Percentiles rank a stretch among this genome's conserved stretches.
Conservation (phyloP, 2,113 vertebrate species). For the Cebus imitator region DNA sequence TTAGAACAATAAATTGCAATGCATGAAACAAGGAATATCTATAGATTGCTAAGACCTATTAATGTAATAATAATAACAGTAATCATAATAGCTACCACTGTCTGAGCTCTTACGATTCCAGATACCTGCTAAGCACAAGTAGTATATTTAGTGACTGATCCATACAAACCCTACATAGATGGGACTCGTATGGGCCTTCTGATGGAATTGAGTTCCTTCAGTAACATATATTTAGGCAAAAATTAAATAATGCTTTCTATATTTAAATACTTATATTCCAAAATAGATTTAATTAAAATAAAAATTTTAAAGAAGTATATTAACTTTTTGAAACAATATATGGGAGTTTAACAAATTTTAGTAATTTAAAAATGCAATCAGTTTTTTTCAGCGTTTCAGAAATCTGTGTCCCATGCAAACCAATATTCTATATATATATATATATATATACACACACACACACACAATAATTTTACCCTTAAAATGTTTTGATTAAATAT, state of each 20-base stretch:
- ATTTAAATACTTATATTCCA: background rate
- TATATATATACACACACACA: background rate
- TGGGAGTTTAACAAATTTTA: background rate
- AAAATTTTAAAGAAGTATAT: background rate
- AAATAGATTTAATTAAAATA: conserved; percentile 21
- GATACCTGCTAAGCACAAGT: background rate
- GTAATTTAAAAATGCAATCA: background rate
- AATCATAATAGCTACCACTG: background rate
- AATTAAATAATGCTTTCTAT: background rate
- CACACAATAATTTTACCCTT: background rate
- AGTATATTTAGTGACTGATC: too few relatives aligned
- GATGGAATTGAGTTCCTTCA: background rate
- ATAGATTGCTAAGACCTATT: background rate
- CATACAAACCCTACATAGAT: background rate
- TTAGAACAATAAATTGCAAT: background rate
- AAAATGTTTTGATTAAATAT: background rate
- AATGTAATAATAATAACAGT: background rate
- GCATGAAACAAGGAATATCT: background rate
- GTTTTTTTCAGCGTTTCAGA: background rate
- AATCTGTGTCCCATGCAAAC: background rate
- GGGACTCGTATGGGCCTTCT: background rate
- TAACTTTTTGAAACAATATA: background rate
- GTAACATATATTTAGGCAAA: background rate
- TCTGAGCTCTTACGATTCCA: background rate
- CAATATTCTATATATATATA: background rate